Base-by-base conservation (phyloP, 1,140 invertebrate genomes). In the Riptortus pedestris region DNA sequence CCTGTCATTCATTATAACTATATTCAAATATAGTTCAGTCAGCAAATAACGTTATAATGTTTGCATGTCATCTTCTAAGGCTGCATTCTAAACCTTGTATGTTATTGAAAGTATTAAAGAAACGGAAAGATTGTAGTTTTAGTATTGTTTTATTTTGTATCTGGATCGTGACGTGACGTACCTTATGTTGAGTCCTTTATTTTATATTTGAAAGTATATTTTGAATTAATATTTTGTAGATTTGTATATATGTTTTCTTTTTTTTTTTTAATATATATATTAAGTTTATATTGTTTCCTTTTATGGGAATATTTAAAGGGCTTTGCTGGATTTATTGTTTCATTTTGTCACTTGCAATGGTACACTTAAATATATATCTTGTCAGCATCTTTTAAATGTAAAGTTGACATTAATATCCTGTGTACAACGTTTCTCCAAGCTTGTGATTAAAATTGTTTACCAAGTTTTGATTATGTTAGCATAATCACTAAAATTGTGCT, bases 401-500 rank as follows among this genome's bases (percentile, higher is more conserved):
- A 5, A 38, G 31, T 38, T 38, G 14, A 38, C 31, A 38, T 38
- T 38, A 38, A 38, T 38, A n/a, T n/a, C n/a, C n/a, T n/a, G n/a
- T n/a, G 14, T 38, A 38, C 14, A 38, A 5, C 14, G 14, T 7
- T 38, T 38, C 14, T 38, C 31, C 31, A 38, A 38, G 31, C 31
- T 38, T 38, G 31, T 38, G 31, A 38, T 38, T 38, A 38, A 38
- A 38, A 7, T 38, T 55, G 45, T 24, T 55, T 55, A 55, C 51
- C 51, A 55, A 55, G 51, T 55, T 24, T 55, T 55, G 51, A 55
- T 55, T 55, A 55, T 55, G 20, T 55, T 16, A 26, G 26, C 22
- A 24, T 55, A 55, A 55, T 55, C 51, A 55, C 51, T 55, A 55
- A 55, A 55, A 55, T 55, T 55, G 51, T 55, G 22, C 20, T 24